Base-by-base conservation (phyloP, 2,888 invertebrate genomes). In the Meghimatium bilineatum region DNA sequence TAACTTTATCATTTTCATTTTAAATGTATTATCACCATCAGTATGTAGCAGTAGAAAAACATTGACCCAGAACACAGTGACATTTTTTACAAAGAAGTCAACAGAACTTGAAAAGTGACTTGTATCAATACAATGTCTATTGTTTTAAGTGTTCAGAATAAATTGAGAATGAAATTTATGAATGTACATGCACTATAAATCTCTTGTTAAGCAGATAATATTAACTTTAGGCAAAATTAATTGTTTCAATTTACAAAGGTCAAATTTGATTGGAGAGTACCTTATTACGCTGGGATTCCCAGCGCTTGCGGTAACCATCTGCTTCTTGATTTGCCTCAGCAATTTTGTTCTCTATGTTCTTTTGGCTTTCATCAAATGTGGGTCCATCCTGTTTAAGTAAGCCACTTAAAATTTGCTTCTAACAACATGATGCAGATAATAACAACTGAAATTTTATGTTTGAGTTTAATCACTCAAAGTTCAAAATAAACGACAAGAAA, bases 321-420 rank as follows among this genome's bases (percentile, higher is more conserved):
- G 79, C 83, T 17, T 83, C 83, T 29, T 56, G 60, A 56, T 81
- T 83, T n/a, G 83, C 71, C 71, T 81, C 78, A 6, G 83, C 76
- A 36, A 84, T 80, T 67, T 72, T 63, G 38, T 76, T 67, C 66
- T 84, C 72, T n/a, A 84, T 84, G 72, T 84, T 79, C 75, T 36
- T 32, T 34, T 75, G 74, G 56, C 80, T 80, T 32, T 82, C 76
- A 23, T 71, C 72, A 72, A 72, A 71, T 38, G n/a, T 1, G 12
- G 69, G 32, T 23, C 49, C 52, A 20, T 52, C 52, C 52, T 74
- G 74, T 34, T 52, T 74, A 32, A 20, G 38, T 3, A 34, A 17
- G 23, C 32, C 52, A 74, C 29, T 52, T 74, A 32, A 3, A 8
- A 23, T 26, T 23, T 1, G 52, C 32, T 74, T 74, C 74, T 74